phyloP scores from a whole-genome alignment of 2,797 vertebrate genomes.

The Gallinago nigripennis region DNA sequence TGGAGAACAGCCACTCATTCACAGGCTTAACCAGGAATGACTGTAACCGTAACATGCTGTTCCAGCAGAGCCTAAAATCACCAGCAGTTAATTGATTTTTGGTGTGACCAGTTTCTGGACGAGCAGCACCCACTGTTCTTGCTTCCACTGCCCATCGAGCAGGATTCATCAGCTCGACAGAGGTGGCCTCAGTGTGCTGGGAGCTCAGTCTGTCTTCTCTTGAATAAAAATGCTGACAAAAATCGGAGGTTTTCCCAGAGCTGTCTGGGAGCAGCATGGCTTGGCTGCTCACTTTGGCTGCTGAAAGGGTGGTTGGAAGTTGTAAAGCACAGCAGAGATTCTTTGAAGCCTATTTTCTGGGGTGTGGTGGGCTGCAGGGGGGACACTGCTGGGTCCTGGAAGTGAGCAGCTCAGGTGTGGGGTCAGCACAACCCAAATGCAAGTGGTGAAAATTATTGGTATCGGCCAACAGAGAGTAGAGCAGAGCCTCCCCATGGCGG shows the following conservation, averaged over 20 bases:
- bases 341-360: not conserved
- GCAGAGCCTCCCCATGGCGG: accelerated
- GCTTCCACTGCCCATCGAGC: not conserved
- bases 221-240: not conserved
- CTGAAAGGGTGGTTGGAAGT: not conserved
- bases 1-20: not conserved
- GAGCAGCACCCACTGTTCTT: not conserved
- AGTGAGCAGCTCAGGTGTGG: not conserved
- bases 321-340: not conserved
- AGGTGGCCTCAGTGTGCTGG: not conserved
- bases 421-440: not conserved
- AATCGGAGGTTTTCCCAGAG: not conserved
- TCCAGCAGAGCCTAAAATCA: not conserved
- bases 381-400: not conserved
- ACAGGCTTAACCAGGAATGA: not conserved
- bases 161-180: not conserved
- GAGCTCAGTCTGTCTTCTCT: not conserved
- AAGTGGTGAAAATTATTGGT: not conserved
- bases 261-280: not conserved
- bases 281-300: not conserved
- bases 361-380: not conserved
- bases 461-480: accelerated
- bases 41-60: not conserved
- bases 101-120: not conserved
- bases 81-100: not conserved